A percentile compares a stretch with the other conserved stretches of the same genome.
Conservation (phyloP, 1,140 invertebrate species). For the Gyrodactylus bullatarudis region DNA sequence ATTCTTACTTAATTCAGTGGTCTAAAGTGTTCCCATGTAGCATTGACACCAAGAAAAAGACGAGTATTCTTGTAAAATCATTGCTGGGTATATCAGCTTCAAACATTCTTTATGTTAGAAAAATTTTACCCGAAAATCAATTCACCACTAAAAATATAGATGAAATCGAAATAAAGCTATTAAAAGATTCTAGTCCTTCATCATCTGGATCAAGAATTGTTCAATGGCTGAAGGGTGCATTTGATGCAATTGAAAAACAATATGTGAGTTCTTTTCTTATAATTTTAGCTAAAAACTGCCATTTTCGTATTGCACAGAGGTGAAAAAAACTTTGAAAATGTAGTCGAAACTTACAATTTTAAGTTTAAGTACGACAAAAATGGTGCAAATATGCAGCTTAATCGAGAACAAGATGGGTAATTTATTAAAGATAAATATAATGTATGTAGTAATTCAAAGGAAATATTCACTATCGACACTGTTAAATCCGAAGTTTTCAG, state of each 20-base stretch:
- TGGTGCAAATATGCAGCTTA: background rate
- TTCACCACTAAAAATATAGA: slow-evolving; percentile 18
- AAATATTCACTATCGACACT: background rate
- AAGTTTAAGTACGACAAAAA: background rate
- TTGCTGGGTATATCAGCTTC: slow-evolving; percentile 21
- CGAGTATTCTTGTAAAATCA: slow-evolving; percentile 20
- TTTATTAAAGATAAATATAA: too few relatives aligned
- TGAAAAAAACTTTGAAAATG: background rate
- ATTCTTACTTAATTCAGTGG: slow-evolving; percentile 14
- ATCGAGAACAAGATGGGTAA: background rate
- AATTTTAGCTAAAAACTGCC: slow-evolving; percentile 10
- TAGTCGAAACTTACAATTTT: background rate
- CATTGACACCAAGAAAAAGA: slow-evolving; percentile 16
- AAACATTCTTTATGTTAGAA: slow-evolving; percentile 19
- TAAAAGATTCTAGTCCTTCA: slow-evolving; percentile 17
- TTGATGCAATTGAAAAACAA: slow-evolving; percentile 23
- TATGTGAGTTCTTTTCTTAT: slow-evolving; percentile 17
- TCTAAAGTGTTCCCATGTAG: slow-evolving; percentile 18
- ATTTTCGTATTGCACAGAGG: slow-evolving; percentile 12
- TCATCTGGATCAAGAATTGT: slow-evolving; percentile 18
- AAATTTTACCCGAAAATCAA: slow-evolving; percentile 20
- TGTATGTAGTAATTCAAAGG: too few relatives aligned
- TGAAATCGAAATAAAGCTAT: slow-evolving; percentile 15
- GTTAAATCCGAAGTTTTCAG: background rate
- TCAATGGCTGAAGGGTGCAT: slow-evolving; percentile 20